A percentile compares a stretch with the other conserved stretches of the same genome.
phyloP scores from a whole-genome alignment of 1,140 invertebrate genomes.

The Drosophila eugracilis region DNA sequence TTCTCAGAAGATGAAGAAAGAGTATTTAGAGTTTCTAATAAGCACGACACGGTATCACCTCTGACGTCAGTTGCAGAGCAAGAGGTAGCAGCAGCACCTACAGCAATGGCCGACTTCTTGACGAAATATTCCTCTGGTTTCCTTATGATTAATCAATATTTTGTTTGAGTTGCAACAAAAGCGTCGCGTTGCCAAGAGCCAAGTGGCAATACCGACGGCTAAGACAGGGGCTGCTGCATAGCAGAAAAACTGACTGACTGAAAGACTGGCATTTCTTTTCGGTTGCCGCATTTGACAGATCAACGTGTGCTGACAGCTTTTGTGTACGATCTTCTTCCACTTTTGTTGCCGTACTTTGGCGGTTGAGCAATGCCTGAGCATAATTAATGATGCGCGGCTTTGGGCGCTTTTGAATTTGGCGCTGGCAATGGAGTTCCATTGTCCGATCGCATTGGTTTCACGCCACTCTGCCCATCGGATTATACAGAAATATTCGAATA shows the following conservation, averaged over 20 bases:
- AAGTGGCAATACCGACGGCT: conserved; percentile 53
- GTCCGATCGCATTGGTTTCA: conserved; percentile 78
- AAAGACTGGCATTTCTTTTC: conserved; percentile 68
- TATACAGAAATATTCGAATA: conserved; percentile 4
- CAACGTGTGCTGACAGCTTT: conserved; percentile 81
- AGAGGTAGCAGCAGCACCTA: conserved; percentile 18
- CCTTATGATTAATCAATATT: conserved; percentile 81
- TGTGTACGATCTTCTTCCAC: conserved; percentile 50
- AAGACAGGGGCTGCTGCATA: conserved; percentile 20
- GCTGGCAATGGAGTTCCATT: conserved; percentile 62
- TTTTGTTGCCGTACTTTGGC: conserved; percentile 37
- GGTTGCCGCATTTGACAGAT: conserved; percentile 75
- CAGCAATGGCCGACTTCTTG: conserved; percentile 64
- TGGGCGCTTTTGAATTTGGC: conserved; percentile 76
- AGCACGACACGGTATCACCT: neutral
- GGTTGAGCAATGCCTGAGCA: conserved; percentile 73
- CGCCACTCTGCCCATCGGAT: conserved; percentile 52
- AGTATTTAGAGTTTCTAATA: neutral
- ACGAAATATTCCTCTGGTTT: conserved; percentile 43
- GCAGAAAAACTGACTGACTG: conserved; percentile 10
- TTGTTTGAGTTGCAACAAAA: conserved; percentile 79
- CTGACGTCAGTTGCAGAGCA: conserved; percentile 7
- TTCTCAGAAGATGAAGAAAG: neutral
- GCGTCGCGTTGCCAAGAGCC: conserved; percentile 51
- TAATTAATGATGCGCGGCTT: conserved; percentile 81